phyloP scores from a whole-genome alignment of 2,797 vertebrate species.

The Xyrichtys novacula region DNA sequence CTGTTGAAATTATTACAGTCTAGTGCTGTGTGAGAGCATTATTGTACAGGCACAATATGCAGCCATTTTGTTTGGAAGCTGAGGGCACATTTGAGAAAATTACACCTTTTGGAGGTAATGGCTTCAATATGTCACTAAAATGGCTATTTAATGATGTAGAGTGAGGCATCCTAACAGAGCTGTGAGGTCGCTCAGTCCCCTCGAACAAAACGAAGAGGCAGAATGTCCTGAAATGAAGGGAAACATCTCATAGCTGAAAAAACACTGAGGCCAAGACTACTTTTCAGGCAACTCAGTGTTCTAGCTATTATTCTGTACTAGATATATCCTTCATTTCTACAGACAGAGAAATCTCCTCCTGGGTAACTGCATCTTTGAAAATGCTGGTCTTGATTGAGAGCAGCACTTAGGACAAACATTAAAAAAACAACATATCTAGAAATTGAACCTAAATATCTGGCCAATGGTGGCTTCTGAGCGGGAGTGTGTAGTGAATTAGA shows the following conservation, averaged over 20 bases:
- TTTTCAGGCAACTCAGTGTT: conserved; percentile 12
- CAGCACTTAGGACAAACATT: no score
- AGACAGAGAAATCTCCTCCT: no score
- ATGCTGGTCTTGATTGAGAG: no score
- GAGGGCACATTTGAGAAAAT: conserved; percentile 60
- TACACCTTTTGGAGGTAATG: conserved; percentile 62
- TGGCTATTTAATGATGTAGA: conserved; percentile 64
- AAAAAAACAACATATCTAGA: no score
- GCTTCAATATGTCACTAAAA: conserved; percentile 66
- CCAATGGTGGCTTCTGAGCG: no score
- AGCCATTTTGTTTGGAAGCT: conserved; percentile 57
- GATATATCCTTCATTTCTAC: conserved; percentile 11
- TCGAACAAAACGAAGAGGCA: conserved; percentile 41
- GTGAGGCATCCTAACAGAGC: conserved; percentile 41
- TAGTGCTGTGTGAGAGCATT: conserved; percentile 27
- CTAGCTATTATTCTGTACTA: conserved; percentile 7
- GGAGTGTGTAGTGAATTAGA: no score
- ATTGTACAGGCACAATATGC: conserved; percentile 40
- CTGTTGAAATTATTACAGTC: conserved; percentile 24
- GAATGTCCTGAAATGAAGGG: conserved; percentile 52
- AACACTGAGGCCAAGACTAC: conserved; percentile 1
- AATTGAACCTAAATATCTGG: no score
- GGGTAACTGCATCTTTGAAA: no score
- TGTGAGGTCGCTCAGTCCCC: conserved; percentile 45
- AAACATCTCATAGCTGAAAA: conserved; percentile 21